Evolutionary conservation across 1,140 invertebrate species (phyloP), one percentile per base, ranked within the genome.

Genomic region (Galendromus occidentalis): DNA sequence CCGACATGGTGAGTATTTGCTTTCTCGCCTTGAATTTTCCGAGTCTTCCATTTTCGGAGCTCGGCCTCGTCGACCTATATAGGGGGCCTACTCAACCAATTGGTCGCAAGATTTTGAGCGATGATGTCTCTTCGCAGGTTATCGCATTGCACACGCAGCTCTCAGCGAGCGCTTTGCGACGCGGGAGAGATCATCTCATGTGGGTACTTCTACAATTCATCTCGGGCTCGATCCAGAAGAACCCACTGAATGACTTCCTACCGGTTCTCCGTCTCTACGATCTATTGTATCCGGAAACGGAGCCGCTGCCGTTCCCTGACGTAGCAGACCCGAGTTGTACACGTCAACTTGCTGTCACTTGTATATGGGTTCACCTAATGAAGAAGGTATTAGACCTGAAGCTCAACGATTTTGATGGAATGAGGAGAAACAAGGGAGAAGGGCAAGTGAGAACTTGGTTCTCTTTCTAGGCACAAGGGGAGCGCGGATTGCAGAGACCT

Each of bases 151-250:
- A 51, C 71, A 71, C 75, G 29, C 66, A 86, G 84, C 75, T 93
- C 7, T 82, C 85, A 33, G 83, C 84, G 7, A 79, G 83, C 70
- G 87, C 90, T 72, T 80, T 91, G 71, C 82, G 85, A 59, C 90
- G 89, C 76, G 91, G 91, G 0, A 77, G 92, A 59, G 91, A 97
- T 77, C 89, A 95, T 71, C 75, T 97, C 0, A 96, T 96, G 91
- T 97, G 92, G 92, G 86, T 92, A 4, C 76, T 97, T n/a, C 75
- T 97, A 7, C 92, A 96, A 75, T 96, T 93, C 72, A 92, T 96
- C 67, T 95, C 91, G 1, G 91, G 91, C 51, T 92, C 88, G 72
- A 96, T 96, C 72, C 90, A 94, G 76, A 85, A 91, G 69, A 94
- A 94, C 78, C 86, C 89, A 0, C 82, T 86, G 78, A 44, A 66